phyloP scores from a whole-genome alignment of 2,113 vertebrate genomes.

The Tretioscincus oriximinensis region DNA sequence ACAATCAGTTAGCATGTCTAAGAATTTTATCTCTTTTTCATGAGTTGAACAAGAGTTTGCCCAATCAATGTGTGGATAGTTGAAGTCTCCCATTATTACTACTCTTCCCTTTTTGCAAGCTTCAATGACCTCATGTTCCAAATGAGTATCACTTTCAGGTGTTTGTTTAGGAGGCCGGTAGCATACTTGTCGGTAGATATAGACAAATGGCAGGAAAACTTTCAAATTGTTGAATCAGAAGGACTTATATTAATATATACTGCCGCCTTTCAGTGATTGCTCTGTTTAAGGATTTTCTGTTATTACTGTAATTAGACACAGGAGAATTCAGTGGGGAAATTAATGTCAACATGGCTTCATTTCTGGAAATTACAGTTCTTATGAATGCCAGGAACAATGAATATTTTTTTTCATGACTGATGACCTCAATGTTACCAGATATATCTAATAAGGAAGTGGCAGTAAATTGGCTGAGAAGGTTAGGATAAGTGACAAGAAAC shows the following conservation, averaged over 20 bases:
- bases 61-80: too few species aligned
- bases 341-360: conserved; percentile 16
- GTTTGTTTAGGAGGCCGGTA: too few species aligned
- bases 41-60: too few species aligned
- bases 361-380: not conserved
- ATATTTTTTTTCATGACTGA: not conserved
- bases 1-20: too few species aligned
- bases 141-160: too few species aligned
- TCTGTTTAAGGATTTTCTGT: not conserved
- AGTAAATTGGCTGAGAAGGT: not conserved
- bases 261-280: conserved; percentile 3
- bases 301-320: conserved; percentile 27
- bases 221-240: not conserved
- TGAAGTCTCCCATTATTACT: too few species aligned
- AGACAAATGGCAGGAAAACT: not conserved
- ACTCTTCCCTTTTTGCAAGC: too few species aligned
- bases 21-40: too few species aligned
- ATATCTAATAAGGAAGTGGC: not conserved
- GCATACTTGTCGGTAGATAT: not conserved
- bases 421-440: not conserved
- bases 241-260: not conserved
- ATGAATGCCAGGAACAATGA: conserved; percentile 24
- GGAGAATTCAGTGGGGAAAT: conserved; percentile 8
- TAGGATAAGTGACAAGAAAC: not conserved
- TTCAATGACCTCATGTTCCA: too few species aligned